Percentiles rank a stretch among this genome's conserved stretches.
Conservation (phyloP, 2,113 vertebrate genomes). For the Sialia sialis region DNA sequence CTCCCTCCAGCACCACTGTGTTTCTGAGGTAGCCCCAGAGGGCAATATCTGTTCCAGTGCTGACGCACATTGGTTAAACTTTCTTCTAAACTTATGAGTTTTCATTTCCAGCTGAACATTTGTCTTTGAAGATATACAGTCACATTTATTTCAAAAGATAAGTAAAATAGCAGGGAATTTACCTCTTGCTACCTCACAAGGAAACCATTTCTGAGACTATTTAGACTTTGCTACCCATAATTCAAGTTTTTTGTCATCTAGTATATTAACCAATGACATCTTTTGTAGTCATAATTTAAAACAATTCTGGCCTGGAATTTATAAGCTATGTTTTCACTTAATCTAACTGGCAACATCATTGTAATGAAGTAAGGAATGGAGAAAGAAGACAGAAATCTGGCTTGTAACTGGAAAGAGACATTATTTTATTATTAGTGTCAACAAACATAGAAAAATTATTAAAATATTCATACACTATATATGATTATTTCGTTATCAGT, state of each 20-base stretch:
- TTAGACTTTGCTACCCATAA: background rate
- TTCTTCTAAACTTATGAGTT: constrained; percentile 9
- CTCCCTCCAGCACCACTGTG: background rate
- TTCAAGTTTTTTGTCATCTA: background rate
- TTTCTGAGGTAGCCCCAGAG: background rate
- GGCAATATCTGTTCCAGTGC: background rate
- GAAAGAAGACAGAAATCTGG: background rate
- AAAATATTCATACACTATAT: background rate
- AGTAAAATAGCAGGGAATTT: background rate
- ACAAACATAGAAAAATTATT: background rate
- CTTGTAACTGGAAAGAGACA: background rate
- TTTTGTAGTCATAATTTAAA: background rate
- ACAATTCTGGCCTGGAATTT: background rate
- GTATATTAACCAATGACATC: background rate
- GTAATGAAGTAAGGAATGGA: background rate
- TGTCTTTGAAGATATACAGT: background rate
- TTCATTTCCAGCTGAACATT: background rate
- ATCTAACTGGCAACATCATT: background rate
- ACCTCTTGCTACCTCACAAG: background rate
- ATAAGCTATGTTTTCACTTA: background rate
- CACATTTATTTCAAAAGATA: background rate
- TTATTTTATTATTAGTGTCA: background rate
- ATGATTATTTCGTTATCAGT: background rate
- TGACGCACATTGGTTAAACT: background rate
- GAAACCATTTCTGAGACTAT: background rate